Conservation (phyloP, 2,888 invertebrate genomes). For the Ceraclea dissimilis region DNA sequence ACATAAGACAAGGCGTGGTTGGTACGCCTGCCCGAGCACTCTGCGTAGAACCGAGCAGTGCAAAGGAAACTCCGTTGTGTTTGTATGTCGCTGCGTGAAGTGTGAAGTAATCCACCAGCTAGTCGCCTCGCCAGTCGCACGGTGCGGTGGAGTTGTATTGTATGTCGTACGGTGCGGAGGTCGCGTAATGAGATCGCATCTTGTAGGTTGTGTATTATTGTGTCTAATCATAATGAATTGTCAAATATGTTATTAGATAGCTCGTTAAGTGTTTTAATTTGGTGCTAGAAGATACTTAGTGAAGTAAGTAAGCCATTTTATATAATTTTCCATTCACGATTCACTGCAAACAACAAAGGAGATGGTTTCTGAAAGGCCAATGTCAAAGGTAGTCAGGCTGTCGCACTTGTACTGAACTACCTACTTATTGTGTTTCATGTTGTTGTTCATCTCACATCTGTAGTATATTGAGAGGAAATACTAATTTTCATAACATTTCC, state of each 20-base stretch:
- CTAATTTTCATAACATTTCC: too few relatives aligned
- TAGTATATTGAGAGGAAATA: too few relatives aligned
- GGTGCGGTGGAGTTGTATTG: not conserved
- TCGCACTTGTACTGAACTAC: too few relatives aligned
- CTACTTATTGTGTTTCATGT: too few relatives aligned
- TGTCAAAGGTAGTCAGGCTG: too few relatives aligned
- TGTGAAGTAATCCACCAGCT: too few relatives aligned
- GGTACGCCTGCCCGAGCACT: not conserved
- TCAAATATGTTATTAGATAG: conserved; percentile 16
- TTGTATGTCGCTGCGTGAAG: too few relatives aligned
- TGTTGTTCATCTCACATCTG: too few relatives aligned
- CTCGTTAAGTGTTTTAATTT: conserved; percentile 13
- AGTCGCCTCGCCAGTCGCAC: not conserved
- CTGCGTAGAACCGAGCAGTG: too few relatives aligned
- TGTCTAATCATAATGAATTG: conserved; percentile 8
- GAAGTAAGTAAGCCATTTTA: conserved; percentile 11
- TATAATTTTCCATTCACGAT: not conserved
- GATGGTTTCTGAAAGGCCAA: not conserved
- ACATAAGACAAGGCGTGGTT: not conserved
- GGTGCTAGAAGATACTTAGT: conserved; percentile 10
- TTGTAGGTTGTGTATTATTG: not conserved
- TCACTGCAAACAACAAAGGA: not conserved
- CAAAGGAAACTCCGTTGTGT: too few relatives aligned
- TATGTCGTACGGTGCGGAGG: not conserved
- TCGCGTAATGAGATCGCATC: not conserved